Base-by-base conservation (phyloP, 1,140 invertebrate species). In the Tigriopus japonicus region DNA sequence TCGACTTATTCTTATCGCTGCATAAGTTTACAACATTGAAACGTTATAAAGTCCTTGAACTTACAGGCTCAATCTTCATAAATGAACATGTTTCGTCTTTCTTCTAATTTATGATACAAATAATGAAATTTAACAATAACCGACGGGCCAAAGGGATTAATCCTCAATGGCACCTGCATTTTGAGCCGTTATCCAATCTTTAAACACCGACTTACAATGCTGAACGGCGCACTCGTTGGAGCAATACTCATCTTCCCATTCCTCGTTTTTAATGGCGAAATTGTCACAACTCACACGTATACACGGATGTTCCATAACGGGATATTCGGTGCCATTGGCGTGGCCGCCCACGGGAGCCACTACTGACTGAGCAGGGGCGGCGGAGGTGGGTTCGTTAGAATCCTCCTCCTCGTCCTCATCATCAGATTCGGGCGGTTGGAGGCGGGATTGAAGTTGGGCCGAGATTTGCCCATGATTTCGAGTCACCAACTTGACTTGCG, bases 171-270 rank as follows among this genome's bases (percentile, higher is more conserved):
- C 28, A 35, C 28, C 28, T 9, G 45, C 45, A 17, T 21, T 58
- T 41, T 40, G 17, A 12, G 35, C 55, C 28, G 10, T 15, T 6
- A 41, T 42, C 55, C 55, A 58, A 28, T 40, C 24, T 17, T 10
- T 6, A 40, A 58, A 54, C 7, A 58, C 55, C 14, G 35, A 41
- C 42, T 74, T 86, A 81, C 91, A 95, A 73, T 96, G 91, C 69
- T 83, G 88, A 66, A 94, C 88, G 63, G 94, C 91, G 76, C 92
- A 96, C 71, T 95, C 90, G 74, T 92, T 93, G 71, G 87, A 91
- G 74, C 92, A 97, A 72, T 95, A 97, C 73, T 95, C 90, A 70
- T 91, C 86, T 71, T 95, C 91, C 91, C 91, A 96, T 73, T 93
- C 89, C 55, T 84, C 82, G 74, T 87, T 93, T 49, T 87, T 80